Base-by-base conservation (phyloP, 2,888 invertebrate genomes). In the Ctena decussata region DNA sequence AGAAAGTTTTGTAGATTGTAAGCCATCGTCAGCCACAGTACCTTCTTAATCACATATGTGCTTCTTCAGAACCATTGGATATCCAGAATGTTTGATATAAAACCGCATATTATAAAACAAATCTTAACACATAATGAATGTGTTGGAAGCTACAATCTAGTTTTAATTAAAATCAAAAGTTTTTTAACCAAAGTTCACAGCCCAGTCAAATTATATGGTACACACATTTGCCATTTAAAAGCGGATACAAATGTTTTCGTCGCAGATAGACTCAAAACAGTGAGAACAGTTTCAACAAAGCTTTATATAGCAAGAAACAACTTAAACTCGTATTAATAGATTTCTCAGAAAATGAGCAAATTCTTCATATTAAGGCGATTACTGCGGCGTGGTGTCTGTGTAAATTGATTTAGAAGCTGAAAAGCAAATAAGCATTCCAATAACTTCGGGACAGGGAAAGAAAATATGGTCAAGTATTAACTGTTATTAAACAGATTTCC, bases 371-470 rank as follows among this genome's bases (percentile, higher is more conserved):
- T 72, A 72, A 72, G 46, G 11, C 72, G 46, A 39, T 72, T 72
- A 72, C 72, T 35, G 24, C 35, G 65, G 65, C 65, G 35, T 30
- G 65, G 65, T 65, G 65, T 65, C 65, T 65, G 32, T 65, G 65
- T 24, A 65, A 65, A 65, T 65, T 65, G 65, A 65, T 65, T 65
- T 65, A 65, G 65, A 65, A 65, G 65, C 65, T 30, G 65, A 35
- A 65, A 65, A 65, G 65, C 65, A 65, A 65, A 65, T 65, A 65
- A 65, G 65, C 65, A 65, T 35, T 65, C 35, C 65, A 65, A 65
- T 65, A 65, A 65, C 35, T 35, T 30, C 18, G 35, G 65, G 32
- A 18, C 35, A 35, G 65, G 35, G 35, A 35, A 65, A 35, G 35
- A 65, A 65, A 65, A 35, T 35, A 5, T 35, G 27, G 65, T 65